Percentiles rank a stretch among this genome's conserved stretches.
Conservation (phyloP, 2,113 vertebrate genomes). For the Tenrec ecaudatus region DNA sequence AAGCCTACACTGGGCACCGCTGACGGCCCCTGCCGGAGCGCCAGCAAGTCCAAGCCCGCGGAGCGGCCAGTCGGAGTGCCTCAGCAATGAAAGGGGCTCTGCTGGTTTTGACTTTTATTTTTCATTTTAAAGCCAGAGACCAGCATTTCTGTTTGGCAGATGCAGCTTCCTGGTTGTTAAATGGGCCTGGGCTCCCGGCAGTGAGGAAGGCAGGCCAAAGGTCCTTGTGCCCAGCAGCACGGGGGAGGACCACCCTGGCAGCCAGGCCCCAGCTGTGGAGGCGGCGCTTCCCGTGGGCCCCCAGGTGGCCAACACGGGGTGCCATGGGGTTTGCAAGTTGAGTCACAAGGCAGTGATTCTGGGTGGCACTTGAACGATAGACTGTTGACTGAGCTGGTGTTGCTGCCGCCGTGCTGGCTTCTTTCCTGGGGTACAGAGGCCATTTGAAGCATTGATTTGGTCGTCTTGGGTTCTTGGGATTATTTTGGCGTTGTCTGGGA, state of each 20-base stretch:
- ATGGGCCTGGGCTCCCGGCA: neutral
- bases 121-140: slow-evolving; percentile 58
- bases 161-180: slow-evolving; percentile 2
- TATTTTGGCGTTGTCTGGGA: slow-evolving; percentile 21
- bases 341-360: slow-evolving; percentile 62
- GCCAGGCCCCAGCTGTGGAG: neutral
- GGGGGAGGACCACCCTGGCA: neutral
- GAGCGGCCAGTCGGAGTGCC: slow-evolving; percentile 70
- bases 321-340: neutral
- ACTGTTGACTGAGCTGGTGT: slow-evolving; percentile 69
- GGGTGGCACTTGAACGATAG: slow-evolving; percentile 72
- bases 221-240: neutral
- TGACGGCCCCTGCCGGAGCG: slow-evolving; percentile 76
- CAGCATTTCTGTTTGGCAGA: slow-evolving; percentile 72
- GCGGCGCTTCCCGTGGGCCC: neutral
- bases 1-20: slow-evolving; percentile 96
- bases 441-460: slow-evolving; percentile 55
- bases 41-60: too few relatives aligned
- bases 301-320: neutral
- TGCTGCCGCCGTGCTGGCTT: slow-evolving; percentile 67
- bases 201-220: neutral
- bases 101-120: neutral
- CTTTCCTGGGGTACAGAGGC: slow-evolving; percentile 80
- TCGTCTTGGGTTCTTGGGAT: slow-evolving; percentile 64
- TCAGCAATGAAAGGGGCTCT: slow-evolving; percentile 74